Base-by-base conservation (phyloP, 1,140 invertebrate species). In the Bombus difficillimus region DNA sequence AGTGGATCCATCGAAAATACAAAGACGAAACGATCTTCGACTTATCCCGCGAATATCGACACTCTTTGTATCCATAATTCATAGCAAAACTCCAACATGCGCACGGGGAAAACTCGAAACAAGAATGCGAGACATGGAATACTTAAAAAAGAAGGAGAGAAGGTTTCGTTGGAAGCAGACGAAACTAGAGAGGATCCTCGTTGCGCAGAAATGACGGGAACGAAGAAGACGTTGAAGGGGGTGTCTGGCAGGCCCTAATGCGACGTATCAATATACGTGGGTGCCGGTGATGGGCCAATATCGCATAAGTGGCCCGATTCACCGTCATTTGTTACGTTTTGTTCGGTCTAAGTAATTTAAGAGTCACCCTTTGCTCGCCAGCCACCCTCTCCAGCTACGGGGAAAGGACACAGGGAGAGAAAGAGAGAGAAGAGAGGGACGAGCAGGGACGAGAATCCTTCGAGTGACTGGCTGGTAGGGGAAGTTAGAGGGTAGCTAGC, bases 261-360 rank as follows among this genome's bases (percentile, higher is more conserved):
- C 89, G 87, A 88, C 88, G 87, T 93, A 94, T 94, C 93, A 93
- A 94, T 94, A 92, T 91, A 92, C 84, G 80, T 83, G 89, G 75
- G 83, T 90, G 89, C 78, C 87, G 79, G 85, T 88, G 91, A 93
- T 91, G 90, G 91, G 90, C 91, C 92, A 93, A 94, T 94, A 94
- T 93, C 93, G 90, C 91, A 93, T 93, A 93, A 94, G 93, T 94
- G 93, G 91, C 91, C 87, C 91, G 89, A 93, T 93, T 92, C 92
- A 77, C 76, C 90, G 91, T 94, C 92, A 94, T 94, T 93, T 93
- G 93, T 94, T 94, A 94, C 92, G 92, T 94, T 94, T 94, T 94
- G 93, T 94, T 94, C 93, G 90, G 89, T 91, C 91, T 93, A 93
- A 93, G 92, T 94, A 94, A 94, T 93, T 94, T 94, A 93, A 91